These are phyloP conservation scores for Sceliomorpha sp. DNA, from an alignment of 2,888 invertebrate genomes.

Conservation along the genomic window DNA sequence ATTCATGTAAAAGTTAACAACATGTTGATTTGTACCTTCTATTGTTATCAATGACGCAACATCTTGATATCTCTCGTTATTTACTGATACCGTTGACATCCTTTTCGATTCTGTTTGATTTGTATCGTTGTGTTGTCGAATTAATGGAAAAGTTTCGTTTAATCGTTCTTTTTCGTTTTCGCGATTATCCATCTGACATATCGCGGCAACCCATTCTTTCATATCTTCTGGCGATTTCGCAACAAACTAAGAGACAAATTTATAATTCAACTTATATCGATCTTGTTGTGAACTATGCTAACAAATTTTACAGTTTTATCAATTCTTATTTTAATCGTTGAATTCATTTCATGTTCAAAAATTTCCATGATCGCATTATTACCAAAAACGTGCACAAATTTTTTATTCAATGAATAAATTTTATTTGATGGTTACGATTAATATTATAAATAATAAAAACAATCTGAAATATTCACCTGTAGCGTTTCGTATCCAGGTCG, in stretches of 20 bases:
- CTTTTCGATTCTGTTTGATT: conserved; percentile 19
- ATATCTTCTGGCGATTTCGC: conserved; percentile 71
- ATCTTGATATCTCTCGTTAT: conserved; percentile 60
- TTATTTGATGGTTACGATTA: too few species aligned
- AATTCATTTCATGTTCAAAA: too few species aligned
- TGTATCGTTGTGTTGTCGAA: conserved; percentile 18
- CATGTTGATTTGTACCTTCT: background rate
- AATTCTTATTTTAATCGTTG: background rate
- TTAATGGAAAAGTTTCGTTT: conserved; percentile 9
- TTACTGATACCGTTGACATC: conserved; percentile 10
- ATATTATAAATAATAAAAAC: too few species aligned
- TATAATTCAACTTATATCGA: background rate
- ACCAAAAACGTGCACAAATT: too few species aligned
- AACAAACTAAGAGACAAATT: conserved; percentile 63
- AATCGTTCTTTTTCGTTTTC: conserved; percentile 31
- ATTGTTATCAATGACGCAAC: conserved; percentile 19
- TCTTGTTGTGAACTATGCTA: too few species aligned
- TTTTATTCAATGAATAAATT: background rate
- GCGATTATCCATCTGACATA: conserved; percentile 55
- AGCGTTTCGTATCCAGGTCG: conserved; percentile 72
- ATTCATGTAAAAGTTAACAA: conserved; percentile 3
- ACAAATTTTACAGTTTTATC: background rate
- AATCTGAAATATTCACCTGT: conserved; percentile 58
- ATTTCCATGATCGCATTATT: too few species aligned
- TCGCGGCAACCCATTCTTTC: conserved; percentile 73